Conservation (phyloP, 2,797 vertebrate genomes). For the Echiichthys vipera region DNA sequence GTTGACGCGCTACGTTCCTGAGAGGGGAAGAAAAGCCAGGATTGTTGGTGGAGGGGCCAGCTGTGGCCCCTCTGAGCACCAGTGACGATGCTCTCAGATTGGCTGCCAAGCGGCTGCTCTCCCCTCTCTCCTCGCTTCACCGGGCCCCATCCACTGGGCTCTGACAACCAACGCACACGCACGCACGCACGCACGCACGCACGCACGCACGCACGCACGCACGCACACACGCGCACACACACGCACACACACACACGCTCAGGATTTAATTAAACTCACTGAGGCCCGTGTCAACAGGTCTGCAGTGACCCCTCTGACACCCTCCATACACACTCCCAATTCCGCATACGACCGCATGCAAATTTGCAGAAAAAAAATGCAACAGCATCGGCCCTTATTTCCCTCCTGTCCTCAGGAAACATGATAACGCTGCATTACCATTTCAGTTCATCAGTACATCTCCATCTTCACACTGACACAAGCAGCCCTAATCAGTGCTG, state of each 20-base stretch:
- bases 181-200: constrained; percentile 7
- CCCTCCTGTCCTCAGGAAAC: constrained; percentile 27
- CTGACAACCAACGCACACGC: constrained; percentile 10
- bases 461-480: constrained; percentile 29
- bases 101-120: constrained; percentile 72
- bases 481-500: neutral
- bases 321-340: constrained; percentile 12
- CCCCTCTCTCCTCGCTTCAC: constrained; percentile 57
- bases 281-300: constrained; percentile 64
- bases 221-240: constrained; percentile 7
- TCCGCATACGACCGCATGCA: constrained; percentile 42
- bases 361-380: constrained; percentile 27
- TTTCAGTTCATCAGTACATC: constrained; percentile 29
- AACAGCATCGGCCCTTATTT: constrained; percentile 1
- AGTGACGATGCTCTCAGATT: constrained; percentile 71
- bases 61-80: constrained; percentile 70
- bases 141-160: constrained; percentile 35
- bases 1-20: constrained; percentile 70
- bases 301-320: constrained; percentile 42
- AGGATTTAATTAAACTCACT: constrained; percentile 75
- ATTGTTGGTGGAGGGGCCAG: constrained; percentile 75
- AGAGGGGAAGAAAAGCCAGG: constrained; percentile 72
- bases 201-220: neutral
- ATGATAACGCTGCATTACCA: constrained; percentile 24
- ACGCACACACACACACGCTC: constrained; percentile 29